Percentiles rank a stretch among this genome's conserved stretches.
phyloP scores from a whole-genome alignment of 2,797 vertebrate species.

The Dendrocincla tyrannina region DNA sequence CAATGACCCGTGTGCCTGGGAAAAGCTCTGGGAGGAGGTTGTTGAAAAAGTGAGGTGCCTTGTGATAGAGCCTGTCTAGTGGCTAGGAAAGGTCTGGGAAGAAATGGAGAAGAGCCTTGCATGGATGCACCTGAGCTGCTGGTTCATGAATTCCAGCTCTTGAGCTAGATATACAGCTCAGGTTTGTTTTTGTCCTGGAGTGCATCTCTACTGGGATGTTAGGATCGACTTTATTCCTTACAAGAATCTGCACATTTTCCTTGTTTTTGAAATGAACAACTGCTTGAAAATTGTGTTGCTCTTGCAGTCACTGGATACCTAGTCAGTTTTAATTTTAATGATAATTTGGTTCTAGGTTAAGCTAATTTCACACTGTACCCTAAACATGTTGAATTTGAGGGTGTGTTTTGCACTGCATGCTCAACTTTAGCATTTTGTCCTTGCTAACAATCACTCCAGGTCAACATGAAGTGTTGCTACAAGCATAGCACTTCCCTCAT shows the following conservation, averaged over 20 bases:
- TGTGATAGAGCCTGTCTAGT: not conserved
- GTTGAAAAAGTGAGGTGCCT: not conserved
- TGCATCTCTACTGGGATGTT: not conserved
- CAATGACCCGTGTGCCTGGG: not conserved
- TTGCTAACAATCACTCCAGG: not conserved
- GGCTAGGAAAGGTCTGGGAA: not conserved
- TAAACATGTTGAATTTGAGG: not conserved
- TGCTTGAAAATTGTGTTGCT: not conserved
- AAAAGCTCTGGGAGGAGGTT: not conserved
- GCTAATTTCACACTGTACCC: not conserved
- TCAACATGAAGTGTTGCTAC: not conserved
- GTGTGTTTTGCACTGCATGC: not conserved
- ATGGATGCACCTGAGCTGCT: not conserved
- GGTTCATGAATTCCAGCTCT: not conserved
- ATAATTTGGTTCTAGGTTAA: not conserved
- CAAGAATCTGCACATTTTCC: not conserved
- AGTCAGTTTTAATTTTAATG: not conserved
- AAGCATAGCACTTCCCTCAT: not conserved
- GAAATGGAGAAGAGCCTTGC: not conserved
- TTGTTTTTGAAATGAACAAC: not conserved
- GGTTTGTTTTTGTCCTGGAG: not conserved
- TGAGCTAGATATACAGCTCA: not conserved
- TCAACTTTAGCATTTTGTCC: not conserved
- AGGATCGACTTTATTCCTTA: not conserved
- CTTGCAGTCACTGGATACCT: not conserved